phyloP scores from a whole-genome alignment of 1,140 invertebrate genomes.

The Heliothis subflexa region DNA sequence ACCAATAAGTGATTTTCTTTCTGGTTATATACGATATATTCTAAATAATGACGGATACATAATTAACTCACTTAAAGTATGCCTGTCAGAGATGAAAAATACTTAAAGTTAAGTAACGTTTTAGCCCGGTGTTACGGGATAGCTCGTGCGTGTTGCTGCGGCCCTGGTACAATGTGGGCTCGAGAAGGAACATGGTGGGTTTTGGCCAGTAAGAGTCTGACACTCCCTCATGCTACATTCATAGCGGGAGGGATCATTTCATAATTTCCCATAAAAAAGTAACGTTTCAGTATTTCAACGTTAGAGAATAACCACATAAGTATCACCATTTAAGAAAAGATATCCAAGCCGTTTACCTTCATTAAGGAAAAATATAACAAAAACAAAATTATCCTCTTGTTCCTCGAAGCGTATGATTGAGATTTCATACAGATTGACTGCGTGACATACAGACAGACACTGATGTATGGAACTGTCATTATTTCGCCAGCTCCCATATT shows the following conservation, averaged over 20 bases:
- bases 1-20: neutral
- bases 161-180: too few relatives aligned
- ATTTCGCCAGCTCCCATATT: neutral
- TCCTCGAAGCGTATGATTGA: neutral
- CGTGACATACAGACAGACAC: neutral
- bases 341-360: neutral
- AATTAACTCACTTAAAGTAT: too few relatives aligned
- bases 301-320: too few relatives aligned
- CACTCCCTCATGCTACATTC: too few relatives aligned
- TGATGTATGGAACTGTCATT: slow-evolving; percentile 21
- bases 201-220: too few relatives aligned
- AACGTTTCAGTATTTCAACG: neutral
- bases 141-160: too few relatives aligned
- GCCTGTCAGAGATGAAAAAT: neutral
- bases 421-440: slow-evolving; percentile 12
- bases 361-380: slow-evolving; percentile 3
- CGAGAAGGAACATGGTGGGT: too few relatives aligned
- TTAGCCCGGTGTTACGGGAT: too few relatives aligned
- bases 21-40: too few relatives aligned
- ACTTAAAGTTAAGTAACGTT: too few relatives aligned
- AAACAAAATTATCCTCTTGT: neutral
- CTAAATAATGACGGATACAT: too few relatives aligned
- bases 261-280: neutral
- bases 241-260: neutral
- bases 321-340: neutral